These are phyloP conservation scores for Microplitis mediator DNA, from an alignment of 1,140 invertebrate species.

Conservation along the genomic window DNA sequence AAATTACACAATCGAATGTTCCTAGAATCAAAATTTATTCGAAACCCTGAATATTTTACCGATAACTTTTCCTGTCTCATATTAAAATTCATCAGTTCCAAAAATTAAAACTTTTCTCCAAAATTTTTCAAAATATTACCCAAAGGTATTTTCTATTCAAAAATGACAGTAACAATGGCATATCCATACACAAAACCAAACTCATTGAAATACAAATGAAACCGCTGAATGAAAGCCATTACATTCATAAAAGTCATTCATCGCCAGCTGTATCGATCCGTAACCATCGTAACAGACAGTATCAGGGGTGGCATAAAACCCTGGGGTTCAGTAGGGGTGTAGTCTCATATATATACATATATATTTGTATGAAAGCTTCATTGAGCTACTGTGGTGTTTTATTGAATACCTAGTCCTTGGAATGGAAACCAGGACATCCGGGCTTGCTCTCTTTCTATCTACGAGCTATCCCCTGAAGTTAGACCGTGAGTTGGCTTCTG, in stretches of 20 bases:
- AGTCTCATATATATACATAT: neutral
- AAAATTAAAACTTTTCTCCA: too few relatives aligned
- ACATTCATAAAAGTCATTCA: slow-evolving; percentile 5
- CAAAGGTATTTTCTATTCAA: too few relatives aligned
- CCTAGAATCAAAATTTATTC: too few relatives aligned
- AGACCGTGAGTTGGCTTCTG: too few relatives aligned
- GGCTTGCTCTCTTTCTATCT: slow-evolving; percentile 29
- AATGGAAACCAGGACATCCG: slow-evolving; percentile 51
- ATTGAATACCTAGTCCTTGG: slow-evolving; percentile 15
- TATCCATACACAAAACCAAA: too few relatives aligned
- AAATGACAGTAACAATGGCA: neutral
- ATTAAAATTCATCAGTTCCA: too few relatives aligned
- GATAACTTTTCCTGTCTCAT: too few relatives aligned
- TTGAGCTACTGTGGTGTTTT: slow-evolving; percentile 42
- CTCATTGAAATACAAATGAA: neutral
- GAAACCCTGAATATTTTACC: too few relatives aligned
- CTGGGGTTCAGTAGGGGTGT: neutral
- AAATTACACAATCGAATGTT: too few relatives aligned
- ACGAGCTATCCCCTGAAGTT: too few relatives aligned
- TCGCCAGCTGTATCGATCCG: slow-evolving; percentile 11
- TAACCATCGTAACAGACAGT: too few relatives aligned
- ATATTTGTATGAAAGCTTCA: slow-evolving; percentile 26
- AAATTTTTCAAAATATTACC: too few relatives aligned
- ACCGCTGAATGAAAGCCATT: neutral
- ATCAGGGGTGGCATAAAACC: neutral